A percentile compares a stretch with the other conserved stretches of the same genome.
phyloP scores from a whole-genome alignment of 2,797 vertebrate genomes.

The Arrhamphus sclerolepis region DNA sequence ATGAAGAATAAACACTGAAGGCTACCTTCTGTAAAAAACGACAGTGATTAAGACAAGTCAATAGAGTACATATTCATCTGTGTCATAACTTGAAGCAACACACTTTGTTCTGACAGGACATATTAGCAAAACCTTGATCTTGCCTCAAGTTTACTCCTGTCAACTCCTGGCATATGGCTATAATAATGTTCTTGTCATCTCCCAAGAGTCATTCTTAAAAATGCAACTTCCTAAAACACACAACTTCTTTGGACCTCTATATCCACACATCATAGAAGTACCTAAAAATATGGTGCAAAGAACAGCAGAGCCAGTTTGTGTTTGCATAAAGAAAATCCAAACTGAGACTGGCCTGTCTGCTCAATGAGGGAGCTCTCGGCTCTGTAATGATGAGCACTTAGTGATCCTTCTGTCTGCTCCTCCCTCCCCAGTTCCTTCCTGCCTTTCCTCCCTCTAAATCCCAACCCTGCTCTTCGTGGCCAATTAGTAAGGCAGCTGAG shows the following conservation, averaged over 20 bases:
- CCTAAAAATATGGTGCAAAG: background rate
- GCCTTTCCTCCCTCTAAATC: slow-evolving; percentile 23
- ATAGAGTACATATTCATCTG: too few species aligned
- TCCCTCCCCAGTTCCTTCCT: slow-evolving; percentile 44
- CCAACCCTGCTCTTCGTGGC: slow-evolving; percentile 19
- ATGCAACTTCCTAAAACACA: too few species aligned
- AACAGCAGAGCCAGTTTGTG: slow-evolving; percentile 1
- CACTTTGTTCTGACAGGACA: too few species aligned
- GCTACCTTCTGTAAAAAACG: slow-evolving; percentile 1
- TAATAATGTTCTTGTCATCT: too few species aligned
- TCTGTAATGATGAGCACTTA: slow-evolving; percentile 34
- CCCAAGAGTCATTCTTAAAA: too few species aligned
- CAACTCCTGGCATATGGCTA: too few species aligned
- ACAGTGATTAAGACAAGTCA: background rate
- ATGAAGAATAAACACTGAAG: background rate
- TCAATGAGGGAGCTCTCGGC: background rate
- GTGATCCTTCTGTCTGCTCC: slow-evolving; percentile 18
- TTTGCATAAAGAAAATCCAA: background rate
- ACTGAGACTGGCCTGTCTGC: slow-evolving; percentile 1
- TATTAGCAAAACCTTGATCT: too few species aligned
- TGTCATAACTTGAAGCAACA: too few species aligned
- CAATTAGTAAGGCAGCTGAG: slow-evolving; percentile 43
- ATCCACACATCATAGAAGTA: background rate
- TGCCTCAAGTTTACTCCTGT: too few species aligned
- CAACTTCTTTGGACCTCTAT: too few species aligned